Evolutionary conservation across 1,140 invertebrate species (phyloP).

Genomic region (Bilobella aurantiaca): DNA sequence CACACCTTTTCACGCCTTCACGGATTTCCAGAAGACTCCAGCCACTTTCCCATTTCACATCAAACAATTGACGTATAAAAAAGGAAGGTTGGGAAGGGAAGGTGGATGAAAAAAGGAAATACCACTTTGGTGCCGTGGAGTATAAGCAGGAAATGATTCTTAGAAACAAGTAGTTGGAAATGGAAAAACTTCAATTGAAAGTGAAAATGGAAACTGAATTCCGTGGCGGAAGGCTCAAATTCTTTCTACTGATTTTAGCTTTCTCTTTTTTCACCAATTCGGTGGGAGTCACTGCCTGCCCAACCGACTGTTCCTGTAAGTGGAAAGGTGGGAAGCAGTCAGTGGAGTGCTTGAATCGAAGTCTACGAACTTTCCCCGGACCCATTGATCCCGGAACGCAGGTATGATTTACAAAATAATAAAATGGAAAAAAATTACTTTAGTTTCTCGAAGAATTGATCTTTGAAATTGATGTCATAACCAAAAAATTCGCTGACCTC

Average conservation of each 20-base stretch:
- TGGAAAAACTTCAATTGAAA: background rate
- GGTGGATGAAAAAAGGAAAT: background rate
- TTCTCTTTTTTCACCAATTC: too few species aligned
- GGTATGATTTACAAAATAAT: conserved; percentile 27
- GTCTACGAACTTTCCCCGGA: conserved; percentile 36
- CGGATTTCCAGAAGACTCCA: background rate
- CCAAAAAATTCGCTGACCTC: too few species aligned
- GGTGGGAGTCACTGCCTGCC: too few species aligned
- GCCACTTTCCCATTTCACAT: background rate
- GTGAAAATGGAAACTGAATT: background rate
- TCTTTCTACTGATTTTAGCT: too few species aligned
- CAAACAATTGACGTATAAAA: background rate
- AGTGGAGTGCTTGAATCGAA: conserved; percentile 69
- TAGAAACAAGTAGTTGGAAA: background rate
- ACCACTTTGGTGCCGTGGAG: background rate
- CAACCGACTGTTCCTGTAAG: too few species aligned
- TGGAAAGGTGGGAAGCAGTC: conserved; percentile 79
- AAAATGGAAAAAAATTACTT: too few species aligned
- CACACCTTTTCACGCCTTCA: background rate
- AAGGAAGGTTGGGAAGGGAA: too few species aligned
- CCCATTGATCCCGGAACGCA: conserved; percentile 32
- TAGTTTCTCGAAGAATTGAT: too few species aligned
- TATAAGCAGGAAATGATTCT: background rate
- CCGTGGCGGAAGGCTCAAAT: too few species aligned
- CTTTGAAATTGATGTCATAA: too few species aligned